These are phyloP conservation scores for Circaetus gallicus DNA, from an alignment of 2,113 vertebrate species.

Conservation along the genomic window DNA sequence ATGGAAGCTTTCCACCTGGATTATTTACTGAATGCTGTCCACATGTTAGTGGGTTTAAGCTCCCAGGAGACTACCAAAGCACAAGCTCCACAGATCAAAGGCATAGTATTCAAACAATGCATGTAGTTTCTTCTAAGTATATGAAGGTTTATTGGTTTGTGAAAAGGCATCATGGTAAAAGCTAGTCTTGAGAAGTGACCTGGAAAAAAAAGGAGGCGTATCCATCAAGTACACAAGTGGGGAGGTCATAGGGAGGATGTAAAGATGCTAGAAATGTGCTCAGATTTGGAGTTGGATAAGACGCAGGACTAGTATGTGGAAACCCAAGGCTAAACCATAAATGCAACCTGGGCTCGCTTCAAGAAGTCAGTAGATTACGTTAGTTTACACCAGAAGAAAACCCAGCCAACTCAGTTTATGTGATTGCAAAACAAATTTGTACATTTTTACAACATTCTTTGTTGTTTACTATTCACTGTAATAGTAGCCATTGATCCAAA, in stretches of 20 bases:
- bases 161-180: slow-evolving; percentile 28
- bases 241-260: background rate
- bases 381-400: background rate
- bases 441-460: background rate
- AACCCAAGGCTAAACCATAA: background rate
- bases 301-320: background rate
- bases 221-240: background rate
- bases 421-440: background rate
- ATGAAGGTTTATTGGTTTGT: background rate
- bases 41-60: background rate
- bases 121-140: slow-evolving; percentile 6
- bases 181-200: slow-evolving; percentile 31
- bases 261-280: background rate
- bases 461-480: background rate
- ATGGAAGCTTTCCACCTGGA: background rate
- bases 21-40: background rate
- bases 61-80: background rate
- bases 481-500: background rate
- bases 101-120: background rate
- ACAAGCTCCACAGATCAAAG: slow-evolving; percentile 47
- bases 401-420: background rate
- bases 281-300: background rate
- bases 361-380: background rate
- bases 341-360: background rate
- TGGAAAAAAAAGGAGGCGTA: background rate